Percentiles rank a stretch among this genome's conserved stretches.
These are phyloP conservation scores for Drosophila birchii DNA, from an alignment of 2,888 invertebrate species.

Conservation along the genomic window DNA sequence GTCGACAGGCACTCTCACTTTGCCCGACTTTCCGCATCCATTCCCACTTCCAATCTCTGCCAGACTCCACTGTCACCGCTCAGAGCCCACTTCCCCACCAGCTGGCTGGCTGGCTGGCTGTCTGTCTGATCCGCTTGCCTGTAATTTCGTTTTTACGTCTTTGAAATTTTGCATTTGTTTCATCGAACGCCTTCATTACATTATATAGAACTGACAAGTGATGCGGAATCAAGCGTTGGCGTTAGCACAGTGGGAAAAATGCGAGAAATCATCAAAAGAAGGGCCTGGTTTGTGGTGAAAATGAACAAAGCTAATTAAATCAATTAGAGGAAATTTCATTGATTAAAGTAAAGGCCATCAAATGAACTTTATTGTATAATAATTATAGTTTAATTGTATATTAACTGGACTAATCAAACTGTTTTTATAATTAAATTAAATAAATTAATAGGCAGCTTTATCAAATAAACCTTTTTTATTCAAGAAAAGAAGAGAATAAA, in stretches of 20 bases:
- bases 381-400: not conserved
- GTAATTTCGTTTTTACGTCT: conserved; percentile 76
- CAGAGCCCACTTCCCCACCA: conserved; percentile 22
- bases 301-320: conserved; percentile 15
- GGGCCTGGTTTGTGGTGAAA: not conserved
- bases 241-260: conserved; percentile 59
- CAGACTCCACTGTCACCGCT: conserved; percentile 18
- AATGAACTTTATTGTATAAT: not conserved
- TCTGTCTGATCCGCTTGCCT: conserved; percentile 52
- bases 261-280: not conserved
- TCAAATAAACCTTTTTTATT: not conserved
- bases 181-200: conserved; percentile 80
- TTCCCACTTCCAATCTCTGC: not conserved
- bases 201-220: conserved; percentile 72
- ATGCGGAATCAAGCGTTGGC: conserved; percentile 57
- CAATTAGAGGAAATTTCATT: conserved; percentile 4
- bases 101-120: conserved; percentile 50
- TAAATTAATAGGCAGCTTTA: not conserved
- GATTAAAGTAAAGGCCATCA: not conserved
- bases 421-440: not conserved
- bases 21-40: not conserved
- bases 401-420: not conserved
- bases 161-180: conserved; percentile 78
- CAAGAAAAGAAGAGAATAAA: too few species aligned
- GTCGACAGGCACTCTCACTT: conserved; percentile 34